Evolutionary conservation across 2,113 vertebrate genomes (phyloP).

Genomic region (Percopsis transmontana): DNA sequence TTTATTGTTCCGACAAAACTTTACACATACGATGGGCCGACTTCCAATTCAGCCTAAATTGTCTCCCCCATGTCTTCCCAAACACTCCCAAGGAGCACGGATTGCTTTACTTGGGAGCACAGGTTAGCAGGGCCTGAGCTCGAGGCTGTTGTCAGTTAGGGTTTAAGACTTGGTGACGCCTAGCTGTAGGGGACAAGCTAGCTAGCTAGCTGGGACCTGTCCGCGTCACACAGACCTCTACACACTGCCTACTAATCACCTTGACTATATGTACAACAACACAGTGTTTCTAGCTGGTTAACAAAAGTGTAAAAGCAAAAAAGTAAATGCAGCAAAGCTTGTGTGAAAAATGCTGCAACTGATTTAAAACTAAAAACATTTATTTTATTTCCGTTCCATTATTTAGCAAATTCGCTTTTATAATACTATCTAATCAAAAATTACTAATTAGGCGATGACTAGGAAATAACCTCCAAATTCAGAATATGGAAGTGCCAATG

Average conservation of each 20-base stretch:
- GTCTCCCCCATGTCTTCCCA: not conserved
- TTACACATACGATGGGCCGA: not conserved
- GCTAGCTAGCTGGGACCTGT: conserved; percentile 20
- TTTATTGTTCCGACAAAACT: not conserved
- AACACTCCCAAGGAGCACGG: not conserved
- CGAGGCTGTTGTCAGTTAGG: conserved; percentile 10
- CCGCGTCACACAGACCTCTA: conserved; percentile 2
- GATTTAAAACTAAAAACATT: no score
- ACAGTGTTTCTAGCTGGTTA: no score
- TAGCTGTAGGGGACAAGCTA: conserved; percentile 23
- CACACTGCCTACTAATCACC: conserved; percentile 26
- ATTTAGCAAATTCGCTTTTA: no score
- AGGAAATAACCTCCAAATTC: no score
- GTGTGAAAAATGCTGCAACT: no score
- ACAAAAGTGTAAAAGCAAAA: no score
- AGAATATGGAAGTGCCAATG: no score
- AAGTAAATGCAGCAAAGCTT: no score
- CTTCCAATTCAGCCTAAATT: not conserved
- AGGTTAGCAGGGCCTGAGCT: not conserved
- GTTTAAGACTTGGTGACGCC: conserved; percentile 27
- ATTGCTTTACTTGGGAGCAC: not conserved
- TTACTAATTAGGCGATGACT: no score
- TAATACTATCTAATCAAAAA: no score
- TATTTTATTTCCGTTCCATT: no score
- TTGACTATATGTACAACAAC: no score